Percentiles rank a stretch among this genome's conserved stretches.
Evolutionary conservation across 2,888 invertebrate genomes (phyloP).

Genomic region (Scaeva pyrastri): DNA sequence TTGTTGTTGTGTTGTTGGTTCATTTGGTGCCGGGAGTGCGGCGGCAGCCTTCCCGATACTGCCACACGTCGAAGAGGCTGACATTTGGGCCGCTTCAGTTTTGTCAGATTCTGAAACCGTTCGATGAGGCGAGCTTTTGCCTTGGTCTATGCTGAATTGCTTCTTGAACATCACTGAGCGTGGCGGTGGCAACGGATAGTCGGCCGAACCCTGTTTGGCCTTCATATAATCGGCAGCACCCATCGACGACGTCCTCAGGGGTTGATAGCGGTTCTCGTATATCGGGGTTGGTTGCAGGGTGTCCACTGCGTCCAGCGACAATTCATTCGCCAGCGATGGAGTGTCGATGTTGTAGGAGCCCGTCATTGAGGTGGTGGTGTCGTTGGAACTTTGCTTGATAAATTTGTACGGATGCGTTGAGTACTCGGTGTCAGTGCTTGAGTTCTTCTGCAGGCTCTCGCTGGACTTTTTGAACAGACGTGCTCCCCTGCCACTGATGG

Average conservation of each 20-base stretch:
- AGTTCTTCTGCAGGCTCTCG: conserved; percentile 84
- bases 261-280: conserved; percentile 78
- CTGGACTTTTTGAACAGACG: conserved; percentile 83
- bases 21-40: conserved; percentile 22
- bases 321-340: conserved; percentile 82
- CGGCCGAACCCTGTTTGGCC: conserved; percentile 76
- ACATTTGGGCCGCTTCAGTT: conserved; percentile 57
- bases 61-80: conserved; percentile 55
- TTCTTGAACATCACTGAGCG: conserved; percentile 83
- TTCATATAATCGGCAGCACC: conserved; percentile 80
- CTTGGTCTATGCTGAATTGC: conserved; percentile 84
- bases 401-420: conserved; percentile 84
- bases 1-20: conserved; percentile 53
- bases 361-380: conserved; percentile 84
- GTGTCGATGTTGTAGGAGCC: conserved; percentile 84
- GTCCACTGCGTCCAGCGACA: conserved; percentile 82
- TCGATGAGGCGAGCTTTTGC: conserved; percentile 80
- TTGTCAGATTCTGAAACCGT: conserved; percentile 77
- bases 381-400: conserved; percentile 84
- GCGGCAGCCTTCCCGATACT: conserved; percentile 51
- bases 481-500: conserved; percentile 74
- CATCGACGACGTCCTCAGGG: conserved; percentile 81
- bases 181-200: conserved; percentile 79
- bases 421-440: conserved; percentile 84
- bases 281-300: conserved; percentile 77